A percentile compares a stretch with the other conserved stretches of the same genome.
phyloP scores from a whole-genome alignment of 2,888 invertebrate genomes.

The Ochropacha duplaris region DNA sequence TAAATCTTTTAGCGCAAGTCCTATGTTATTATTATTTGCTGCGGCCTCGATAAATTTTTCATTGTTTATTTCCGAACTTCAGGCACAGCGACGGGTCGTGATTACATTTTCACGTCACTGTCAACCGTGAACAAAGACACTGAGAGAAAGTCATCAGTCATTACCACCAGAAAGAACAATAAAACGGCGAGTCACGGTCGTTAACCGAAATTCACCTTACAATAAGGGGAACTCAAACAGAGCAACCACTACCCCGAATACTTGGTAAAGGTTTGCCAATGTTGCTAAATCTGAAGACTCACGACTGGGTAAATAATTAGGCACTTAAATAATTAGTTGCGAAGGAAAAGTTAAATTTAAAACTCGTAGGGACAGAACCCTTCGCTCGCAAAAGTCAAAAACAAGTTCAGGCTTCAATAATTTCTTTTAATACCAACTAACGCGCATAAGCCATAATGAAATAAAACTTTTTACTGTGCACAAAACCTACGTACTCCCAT shows the following conservation, averaged over 20 bases:
- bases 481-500: not conserved
- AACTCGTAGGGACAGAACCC: constrained; percentile 14
- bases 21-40: constrained; percentile 36
- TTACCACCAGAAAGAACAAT: constrained; percentile 77
- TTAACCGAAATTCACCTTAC: constrained; percentile 68
- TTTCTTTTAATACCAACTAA: not conserved
- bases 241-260: constrained; percentile 45
- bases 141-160: constrained; percentile 76
- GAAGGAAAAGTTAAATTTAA: constrained; percentile 30
- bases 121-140: constrained; percentile 75
- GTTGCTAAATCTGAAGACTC: constrained; percentile 56
- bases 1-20: not conserved
- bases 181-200: constrained; percentile 73
- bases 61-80: constrained; percentile 53
- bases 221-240: constrained; percentile 40
- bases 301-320: constrained; percentile 47
- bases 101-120: constrained; percentile 78
- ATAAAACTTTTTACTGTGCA: not conserved
- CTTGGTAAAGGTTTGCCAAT: constrained; percentile 52
- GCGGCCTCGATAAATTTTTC: constrained; percentile 49
- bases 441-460: not conserved
- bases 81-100: constrained; percentile 43
- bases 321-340: constrained; percentile 44
- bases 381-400: constrained; percentile 3
- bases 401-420: constrained; percentile 4